Evolutionary conservation across 2,888 invertebrate species (phyloP).

Genomic region (Harpalus rufipes): DNA sequence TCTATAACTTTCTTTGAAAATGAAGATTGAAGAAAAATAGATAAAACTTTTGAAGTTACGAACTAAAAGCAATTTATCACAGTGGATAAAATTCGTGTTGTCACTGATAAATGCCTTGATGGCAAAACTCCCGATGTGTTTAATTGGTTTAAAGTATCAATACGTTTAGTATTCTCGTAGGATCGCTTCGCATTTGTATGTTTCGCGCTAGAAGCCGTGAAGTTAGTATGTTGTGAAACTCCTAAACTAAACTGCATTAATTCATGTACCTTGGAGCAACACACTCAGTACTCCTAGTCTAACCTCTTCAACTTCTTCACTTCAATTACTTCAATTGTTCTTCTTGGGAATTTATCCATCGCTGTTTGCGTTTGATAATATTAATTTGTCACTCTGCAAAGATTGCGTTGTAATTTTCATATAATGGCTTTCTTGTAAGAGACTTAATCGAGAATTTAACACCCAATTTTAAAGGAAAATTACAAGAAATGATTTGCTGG

Average conservation of each 20-base stretch:
- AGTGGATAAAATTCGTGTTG: too few species aligned
- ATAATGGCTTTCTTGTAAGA: conserved; percentile 32
- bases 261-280: background rate
- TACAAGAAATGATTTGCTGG: conserved; percentile 38
- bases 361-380: background rate
- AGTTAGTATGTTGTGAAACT: conserved; percentile 5
- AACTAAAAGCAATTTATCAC: too few species aligned
- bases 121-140: background rate
- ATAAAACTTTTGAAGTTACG: too few species aligned
- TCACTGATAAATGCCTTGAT: background rate
- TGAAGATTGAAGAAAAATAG: too few species aligned
- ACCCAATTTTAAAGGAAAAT: conserved; percentile 31
- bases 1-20: too few species aligned
- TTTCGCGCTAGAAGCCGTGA: background rate
- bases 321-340: conserved; percentile 45
- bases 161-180: background rate
- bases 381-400: conserved; percentile 18
- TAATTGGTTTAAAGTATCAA: background rate
- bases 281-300: background rate
- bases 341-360: conserved; percentile 10
- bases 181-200: background rate
- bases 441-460: conserved; percentile 45
- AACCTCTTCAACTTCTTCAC: conserved; percentile 32
- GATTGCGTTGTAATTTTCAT: conserved; percentile 34
- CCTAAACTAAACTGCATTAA: conserved; percentile 17